phyloP scores from a whole-genome alignment of 53 echinoderm and acorn worm species.

The Paracentrotus lividus region DNA sequence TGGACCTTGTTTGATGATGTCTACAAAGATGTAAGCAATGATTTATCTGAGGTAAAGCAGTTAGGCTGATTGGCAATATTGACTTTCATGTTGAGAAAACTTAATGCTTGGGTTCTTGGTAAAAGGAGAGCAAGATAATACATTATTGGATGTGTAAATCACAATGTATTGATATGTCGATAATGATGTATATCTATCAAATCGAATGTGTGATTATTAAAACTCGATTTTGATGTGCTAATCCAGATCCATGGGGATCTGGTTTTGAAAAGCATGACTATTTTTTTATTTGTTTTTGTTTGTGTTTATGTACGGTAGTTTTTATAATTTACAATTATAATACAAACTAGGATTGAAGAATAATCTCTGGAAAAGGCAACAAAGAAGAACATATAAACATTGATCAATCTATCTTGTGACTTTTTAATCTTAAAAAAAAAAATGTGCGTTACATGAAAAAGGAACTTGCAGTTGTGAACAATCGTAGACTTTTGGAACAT shows the following conservation, averaged over 20 bases:
- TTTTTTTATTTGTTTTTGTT: background rate
- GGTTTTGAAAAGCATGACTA: constrained; percentile 27
- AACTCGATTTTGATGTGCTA: constrained; percentile 24
- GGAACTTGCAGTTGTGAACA: no score
- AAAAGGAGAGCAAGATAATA: background rate
- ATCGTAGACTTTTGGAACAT: no score
- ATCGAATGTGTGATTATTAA: constrained; percentile 20
- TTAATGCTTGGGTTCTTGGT: background rate
- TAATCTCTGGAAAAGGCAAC: background rate
- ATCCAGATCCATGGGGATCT: constrained; percentile 2
- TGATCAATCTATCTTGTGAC: no score
- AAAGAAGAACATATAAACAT: no score
- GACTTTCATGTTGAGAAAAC: background rate
- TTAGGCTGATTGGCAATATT: background rate
- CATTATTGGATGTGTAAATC: background rate
- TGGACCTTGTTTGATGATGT: no score
- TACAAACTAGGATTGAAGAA: no score
- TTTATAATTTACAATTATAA: no score
- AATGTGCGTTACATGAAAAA: no score
- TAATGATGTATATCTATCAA: background rate
- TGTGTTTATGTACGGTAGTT: background rate
- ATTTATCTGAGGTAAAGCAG: no score
- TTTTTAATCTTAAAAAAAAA: no score
- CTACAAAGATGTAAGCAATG: no score
- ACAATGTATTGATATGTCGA: background rate